A percentile compares a stretch with the other conserved stretches of the same genome.
Evolutionary conservation across 2,113 vertebrate species (phyloP).

Genomic region (Steatornis caripensis): DNA sequence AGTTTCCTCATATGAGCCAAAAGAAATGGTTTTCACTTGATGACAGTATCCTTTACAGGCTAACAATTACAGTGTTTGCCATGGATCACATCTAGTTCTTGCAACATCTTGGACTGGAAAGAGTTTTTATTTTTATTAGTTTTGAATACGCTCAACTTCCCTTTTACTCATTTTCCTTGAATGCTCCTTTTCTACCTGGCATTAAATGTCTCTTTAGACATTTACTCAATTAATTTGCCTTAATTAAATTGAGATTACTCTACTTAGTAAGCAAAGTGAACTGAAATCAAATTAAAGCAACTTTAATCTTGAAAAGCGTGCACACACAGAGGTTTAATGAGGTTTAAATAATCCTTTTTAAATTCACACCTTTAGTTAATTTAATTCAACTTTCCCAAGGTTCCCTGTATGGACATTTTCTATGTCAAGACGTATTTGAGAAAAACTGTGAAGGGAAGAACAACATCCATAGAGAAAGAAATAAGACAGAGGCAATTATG

Average conservation of each 20-base stretch:
- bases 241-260: constrained; percentile 56
- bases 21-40: neutral
- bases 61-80: neutral
- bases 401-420: neutral
- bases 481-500: neutral
- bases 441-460: neutral
- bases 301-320: constrained; percentile 23
- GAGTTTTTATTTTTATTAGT: neutral
- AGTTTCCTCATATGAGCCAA: neutral
- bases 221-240: constrained; percentile 45
- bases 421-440: neutral
- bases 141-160: neutral
- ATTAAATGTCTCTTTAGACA: constrained; percentile 2
- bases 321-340: constrained; percentile 47
- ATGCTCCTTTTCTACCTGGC: neutral
- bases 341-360: constrained; percentile 56
- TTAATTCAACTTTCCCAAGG: constrained; percentile 3
- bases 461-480: neutral
- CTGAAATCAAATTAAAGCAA: constrained; percentile 51
- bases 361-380: constrained; percentile 46
- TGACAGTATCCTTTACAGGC: neutral
- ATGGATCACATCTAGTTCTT: neutral
- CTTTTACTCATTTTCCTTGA: constrained; percentile 6
- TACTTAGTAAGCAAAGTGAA: constrained; percentile 29
- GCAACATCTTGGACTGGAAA: neutral